These are phyloP conservation scores for Diorhabda elongata DNA, from an alignment of 1,140 invertebrate genomes.

Conservation along the genomic window DNA sequence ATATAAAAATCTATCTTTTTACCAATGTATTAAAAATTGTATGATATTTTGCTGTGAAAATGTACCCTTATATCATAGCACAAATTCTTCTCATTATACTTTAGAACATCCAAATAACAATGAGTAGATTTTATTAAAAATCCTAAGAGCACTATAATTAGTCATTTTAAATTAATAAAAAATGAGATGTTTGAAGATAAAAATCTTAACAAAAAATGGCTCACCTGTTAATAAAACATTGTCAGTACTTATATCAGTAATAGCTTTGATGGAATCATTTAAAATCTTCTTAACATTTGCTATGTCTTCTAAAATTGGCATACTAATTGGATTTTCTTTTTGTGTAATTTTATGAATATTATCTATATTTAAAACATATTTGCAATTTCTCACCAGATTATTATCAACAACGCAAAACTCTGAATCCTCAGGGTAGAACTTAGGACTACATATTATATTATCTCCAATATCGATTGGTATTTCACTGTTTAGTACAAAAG, in stretches of 20 bases:
- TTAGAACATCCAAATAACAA: too few species aligned
- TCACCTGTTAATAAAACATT: constrained; percentile 36
- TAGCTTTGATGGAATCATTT: constrained; percentile 14
- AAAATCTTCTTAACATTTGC: constrained; percentile 21
- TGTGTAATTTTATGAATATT: constrained; percentile 1
- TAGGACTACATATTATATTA: constrained; percentile 47
- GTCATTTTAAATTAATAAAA: too few species aligned
- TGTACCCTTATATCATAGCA: too few species aligned
- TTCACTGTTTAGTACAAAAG: constrained; percentile 55
- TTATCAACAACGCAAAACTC: constrained; percentile 58
- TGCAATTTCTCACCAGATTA: constrained; percentile 53
- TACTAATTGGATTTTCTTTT: not conserved
- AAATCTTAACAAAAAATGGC: constrained; percentile 5
- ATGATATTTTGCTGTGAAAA: too few species aligned
- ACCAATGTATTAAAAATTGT: too few species aligned
- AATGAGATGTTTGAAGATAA: too few species aligned
- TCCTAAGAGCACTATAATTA: too few species aligned
- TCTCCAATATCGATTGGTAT: constrained; percentile 54
- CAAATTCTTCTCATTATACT: too few species aligned
- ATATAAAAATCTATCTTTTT: too few species aligned
- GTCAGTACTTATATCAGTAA: constrained; percentile 17
- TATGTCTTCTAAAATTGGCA: constrained; percentile 10
- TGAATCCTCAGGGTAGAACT: constrained; percentile 53
- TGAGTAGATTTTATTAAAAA: too few species aligned
- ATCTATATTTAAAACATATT: constrained; percentile 28